Base-by-base conservation (phyloP, 2,888 invertebrate genomes). In the Lasioglossum pauxillum region DNA sequence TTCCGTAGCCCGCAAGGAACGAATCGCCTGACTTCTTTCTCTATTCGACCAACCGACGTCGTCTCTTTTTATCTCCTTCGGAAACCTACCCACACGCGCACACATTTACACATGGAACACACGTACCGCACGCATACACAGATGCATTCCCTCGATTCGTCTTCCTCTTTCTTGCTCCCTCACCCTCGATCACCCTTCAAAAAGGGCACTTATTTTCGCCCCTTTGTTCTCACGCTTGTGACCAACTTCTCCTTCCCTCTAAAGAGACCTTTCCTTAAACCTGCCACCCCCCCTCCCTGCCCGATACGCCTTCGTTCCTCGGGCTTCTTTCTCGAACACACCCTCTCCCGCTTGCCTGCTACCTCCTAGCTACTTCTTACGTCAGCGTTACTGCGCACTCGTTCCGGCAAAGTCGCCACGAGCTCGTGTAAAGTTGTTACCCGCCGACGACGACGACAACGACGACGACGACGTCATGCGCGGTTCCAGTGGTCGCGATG, bases 171-270 rank as follows among this genome's bases (percentile, higher is more conserved):
- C 82, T 90, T 79, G 83, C 85, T 78, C 85, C 64, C 86, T 88
- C 88, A 88, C 91, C 89, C 91, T 90, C 87, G 90, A 86, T 89
- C 89, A 87, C 90, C 89, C 91, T 91, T 87, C 84, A 88, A 90
- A 92, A 92, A 87, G 90, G 90, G 89, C 91, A 92, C 92, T 92
- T 92, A 92, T 91, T 92, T 90, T 93, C 91, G 92, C 92, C 92
- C 92, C 92, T 92, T 93, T 93, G 92, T 93, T 93, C 92, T 93
- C 92, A 92, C 93, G 92, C 87, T 89, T 85, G 83, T 85, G 84
- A 87, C 84, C 90, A 85, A 80, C 75, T 77, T 83, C 84, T 89
- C 87, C 80, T 71, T 85, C 82, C 84, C 74, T 80, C 84, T 72
- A 77, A 19, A 27, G 53, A 53, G 78, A 71, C 81, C 83, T 83